Base-by-base conservation (phyloP, 2,888 invertebrate genomes). In the Atethmia centrago region DNA sequence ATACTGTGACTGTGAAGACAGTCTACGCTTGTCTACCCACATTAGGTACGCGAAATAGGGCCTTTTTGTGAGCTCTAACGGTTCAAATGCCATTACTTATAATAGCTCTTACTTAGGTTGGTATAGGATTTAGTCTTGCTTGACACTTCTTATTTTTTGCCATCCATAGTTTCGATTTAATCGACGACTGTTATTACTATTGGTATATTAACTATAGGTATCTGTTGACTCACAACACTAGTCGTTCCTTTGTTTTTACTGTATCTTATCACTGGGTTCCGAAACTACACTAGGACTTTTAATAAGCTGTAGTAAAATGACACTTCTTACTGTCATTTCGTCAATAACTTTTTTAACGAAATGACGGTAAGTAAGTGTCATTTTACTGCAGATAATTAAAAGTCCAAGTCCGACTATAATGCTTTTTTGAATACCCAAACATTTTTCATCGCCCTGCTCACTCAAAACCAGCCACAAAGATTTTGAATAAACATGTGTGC, bases 11-110 rank as follows among this genome's bases (percentile, higher is more conserved):
- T 74, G 19, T 74, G 36, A 3, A 55, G 14, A 28, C 64, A 21
- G 10, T 49, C 74, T 67, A 62, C 74, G 61, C 80, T 62, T 74
- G n/a, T 21, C 49, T 74, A 25, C 79, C 58, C 31, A 72, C 61
- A 31, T 51, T 65, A 42, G 42, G 28, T 53, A 53, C 51, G n/a
- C 12, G 19, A 45, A 12, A 25, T 36, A 59, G 40, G 40, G 3
- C 66, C 28, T 45, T 55, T 56, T 71, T 71, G 71, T 56, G 28
- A 47, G 16, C 21, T 21, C 19, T 36, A 51, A 16, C 19, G 10
- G 25, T 42, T 64, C 14, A 53, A 45, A 55, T 28, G 25, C 16
- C 53, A 16, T 53, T 28, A 25, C 55, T 16, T 55, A 55, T 28
- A 28, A 16, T n/a, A 31, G 31, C 59, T 45, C 31, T 21, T 19